A percentile compares a stretch with the other conserved stretches of the same genome.
Evolutionary conservation across 2,797 vertebrate species (phyloP).

Genomic region (Streptopelia turtur): DNA sequence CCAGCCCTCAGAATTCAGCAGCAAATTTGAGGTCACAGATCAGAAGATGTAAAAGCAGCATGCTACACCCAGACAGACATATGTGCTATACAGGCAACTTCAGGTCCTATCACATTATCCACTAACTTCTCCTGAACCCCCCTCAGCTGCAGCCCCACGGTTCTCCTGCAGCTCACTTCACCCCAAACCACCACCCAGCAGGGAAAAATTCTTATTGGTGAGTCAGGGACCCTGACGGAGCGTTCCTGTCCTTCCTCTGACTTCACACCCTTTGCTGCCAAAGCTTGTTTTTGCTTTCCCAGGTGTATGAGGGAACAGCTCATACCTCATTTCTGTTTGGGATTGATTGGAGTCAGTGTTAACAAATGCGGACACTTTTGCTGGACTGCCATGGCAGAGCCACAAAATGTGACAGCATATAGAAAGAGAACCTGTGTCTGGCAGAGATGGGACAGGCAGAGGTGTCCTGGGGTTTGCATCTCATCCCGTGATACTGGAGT

Average conservation of each 20-base stretch:
- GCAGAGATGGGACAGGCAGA: neutral
- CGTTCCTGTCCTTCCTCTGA: neutral
- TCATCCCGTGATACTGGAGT: neutral
- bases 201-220: neutral
- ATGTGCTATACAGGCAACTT: rapidly evolving
- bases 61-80: neutral
- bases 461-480: neutral
- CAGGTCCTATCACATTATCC: neutral
- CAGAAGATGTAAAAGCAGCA: neutral
- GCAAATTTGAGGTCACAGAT: neutral
- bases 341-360: neutral
- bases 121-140: neutral
- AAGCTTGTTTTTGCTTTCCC: neutral
- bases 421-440: neutral
- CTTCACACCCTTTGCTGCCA: neutral
- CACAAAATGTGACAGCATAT: neutral
- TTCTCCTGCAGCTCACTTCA: neutral
- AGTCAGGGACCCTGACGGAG: neutral
- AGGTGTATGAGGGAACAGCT: neutral
- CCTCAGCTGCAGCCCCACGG: neutral
- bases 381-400: rapidly evolving
- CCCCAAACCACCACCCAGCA: rapidly evolving
- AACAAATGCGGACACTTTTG: neutral
- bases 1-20: neutral
- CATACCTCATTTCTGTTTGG: neutral